Percentiles rank a stretch among this genome's conserved stretches.
These are phyloP conservation scores for Lysandra coridon DNA, from an alignment of 2,888 invertebrate genomes.

Conservation along the genomic window DNA sequence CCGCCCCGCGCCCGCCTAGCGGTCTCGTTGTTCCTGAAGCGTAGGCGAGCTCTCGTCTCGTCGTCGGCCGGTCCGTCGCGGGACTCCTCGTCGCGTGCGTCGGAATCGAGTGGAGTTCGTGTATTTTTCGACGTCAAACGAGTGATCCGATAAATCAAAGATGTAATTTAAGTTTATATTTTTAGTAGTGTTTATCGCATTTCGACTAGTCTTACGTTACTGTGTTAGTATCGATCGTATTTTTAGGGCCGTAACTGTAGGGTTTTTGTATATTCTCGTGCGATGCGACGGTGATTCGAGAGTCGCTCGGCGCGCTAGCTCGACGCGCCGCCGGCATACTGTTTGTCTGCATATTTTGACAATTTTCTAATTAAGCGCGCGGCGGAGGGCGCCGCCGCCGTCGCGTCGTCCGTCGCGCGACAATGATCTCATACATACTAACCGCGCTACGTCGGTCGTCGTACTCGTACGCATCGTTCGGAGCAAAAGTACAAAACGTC, in stretches of 20 bases:
- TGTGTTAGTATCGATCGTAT: constrained; percentile 69
- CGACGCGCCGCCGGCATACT: constrained; percentile 59
- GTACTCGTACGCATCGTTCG: constrained; percentile 56
- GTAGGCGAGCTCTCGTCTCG: constrained; percentile 45
- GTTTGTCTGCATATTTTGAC: constrained; percentile 77
- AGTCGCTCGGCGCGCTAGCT: constrained; percentile 58
- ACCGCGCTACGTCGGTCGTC: constrained; percentile 53
- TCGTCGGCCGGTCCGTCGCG: constrained; percentile 55
- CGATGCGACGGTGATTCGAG: constrained; percentile 60
- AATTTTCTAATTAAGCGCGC: constrained; percentile 75
- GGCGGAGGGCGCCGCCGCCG: constrained; percentile 55
- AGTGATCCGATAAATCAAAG: constrained; percentile 79
- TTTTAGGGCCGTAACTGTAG: constrained; percentile 67
- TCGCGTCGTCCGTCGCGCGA: constrained; percentile 63
- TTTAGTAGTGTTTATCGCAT: constrained; percentile 77
- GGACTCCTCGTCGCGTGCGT: constrained; percentile 62
- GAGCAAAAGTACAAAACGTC: constrained; percentile 75
- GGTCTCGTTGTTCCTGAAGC: constrained; percentile 68
- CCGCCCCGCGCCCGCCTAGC: constrained; percentile 13
- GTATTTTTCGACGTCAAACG: constrained; percentile 69
- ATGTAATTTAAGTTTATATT: constrained; percentile 76
- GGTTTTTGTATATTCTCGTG: constrained; percentile 74
- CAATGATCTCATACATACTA: constrained; percentile 81
- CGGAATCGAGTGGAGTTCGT: constrained; percentile 72
- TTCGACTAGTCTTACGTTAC: constrained; percentile 80